phyloP scores from a whole-genome alignment of 2,888 invertebrate genomes.

The Dolomedes plantarius region DNA sequence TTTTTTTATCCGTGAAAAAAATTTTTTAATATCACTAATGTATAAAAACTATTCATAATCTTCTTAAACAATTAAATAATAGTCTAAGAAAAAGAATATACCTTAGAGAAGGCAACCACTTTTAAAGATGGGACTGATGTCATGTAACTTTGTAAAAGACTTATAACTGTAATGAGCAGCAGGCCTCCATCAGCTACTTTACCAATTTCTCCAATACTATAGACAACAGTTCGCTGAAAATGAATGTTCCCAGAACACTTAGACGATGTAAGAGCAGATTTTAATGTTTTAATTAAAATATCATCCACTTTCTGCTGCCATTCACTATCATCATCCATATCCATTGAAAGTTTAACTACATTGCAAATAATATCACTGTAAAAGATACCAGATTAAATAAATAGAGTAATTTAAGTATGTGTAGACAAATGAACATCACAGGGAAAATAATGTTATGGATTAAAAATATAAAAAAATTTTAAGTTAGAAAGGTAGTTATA shows the following conservation, averaged over 20 bases:
- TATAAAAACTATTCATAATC: no score
- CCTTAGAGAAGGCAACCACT: conserved; percentile 49
- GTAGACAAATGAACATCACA: no score
- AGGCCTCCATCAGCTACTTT: conserved; percentile 51
- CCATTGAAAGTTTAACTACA: conserved; percentile 16
- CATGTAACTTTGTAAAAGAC: conserved; percentile 56
- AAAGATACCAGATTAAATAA: no score
- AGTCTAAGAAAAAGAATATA: conserved; percentile 18
- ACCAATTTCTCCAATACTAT: conserved; percentile 60
- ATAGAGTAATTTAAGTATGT: neutral
- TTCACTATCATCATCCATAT: neutral
- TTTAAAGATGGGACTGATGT: conserved; percentile 48
- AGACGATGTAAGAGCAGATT: conserved; percentile 44
- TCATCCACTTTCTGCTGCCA: conserved; percentile 18
- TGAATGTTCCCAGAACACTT: conserved; percentile 39
- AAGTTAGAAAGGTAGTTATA: no score
- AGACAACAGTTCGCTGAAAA: conserved; percentile 53
- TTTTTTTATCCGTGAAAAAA: no score
- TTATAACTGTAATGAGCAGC: conserved; percentile 55
- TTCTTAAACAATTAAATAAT: no score
- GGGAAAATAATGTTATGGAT: no score
- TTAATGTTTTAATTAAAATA: conserved; percentile 41
- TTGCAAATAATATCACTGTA: conserved; percentile 37
- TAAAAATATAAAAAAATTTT: no score
- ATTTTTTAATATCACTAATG: no score